Evolutionary conservation across 2,797 vertebrate genomes (phyloP).

Genomic region (Tokudaia tokunoshimensis): DNA sequence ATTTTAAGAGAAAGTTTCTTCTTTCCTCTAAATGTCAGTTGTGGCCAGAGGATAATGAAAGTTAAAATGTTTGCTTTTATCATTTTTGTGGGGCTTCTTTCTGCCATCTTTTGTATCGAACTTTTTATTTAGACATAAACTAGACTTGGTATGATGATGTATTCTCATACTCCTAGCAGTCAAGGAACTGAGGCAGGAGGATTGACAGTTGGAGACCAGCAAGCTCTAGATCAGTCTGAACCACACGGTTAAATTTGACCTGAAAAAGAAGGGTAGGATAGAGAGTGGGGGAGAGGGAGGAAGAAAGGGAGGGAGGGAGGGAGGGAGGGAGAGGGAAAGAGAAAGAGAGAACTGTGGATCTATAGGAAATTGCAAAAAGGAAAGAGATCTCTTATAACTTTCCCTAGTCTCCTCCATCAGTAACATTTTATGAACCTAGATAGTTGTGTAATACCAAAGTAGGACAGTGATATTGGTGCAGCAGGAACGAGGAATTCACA

Average conservation of each 20-base stretch:
- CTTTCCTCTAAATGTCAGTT: constrained; percentile 15
- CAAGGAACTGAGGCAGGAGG: neutral
- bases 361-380: neutral
- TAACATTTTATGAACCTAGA: neutral
- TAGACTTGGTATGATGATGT: neutral
- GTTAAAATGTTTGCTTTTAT: neutral
- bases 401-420: neutral
- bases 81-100: constrained; percentile 11
- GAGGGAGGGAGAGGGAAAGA: no score
- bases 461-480: neutral
- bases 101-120: constrained; percentile 10
- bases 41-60: neutral
- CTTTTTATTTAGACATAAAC: constrained; percentile 25
- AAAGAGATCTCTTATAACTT: neutral
- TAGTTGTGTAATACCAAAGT: neutral
- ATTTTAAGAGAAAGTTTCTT: constrained; percentile 2
- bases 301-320: accelerated
- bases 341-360: neutral
- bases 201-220: neutral
- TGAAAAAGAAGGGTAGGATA: neutral
- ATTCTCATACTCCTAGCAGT: neutral
- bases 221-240: neutral
- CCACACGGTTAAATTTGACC: neutral
- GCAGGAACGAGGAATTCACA: neutral
- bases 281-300: neutral